Base-by-base conservation (phyloP, 2,888 invertebrate species). In the Chydorus sphaericus region DNA sequence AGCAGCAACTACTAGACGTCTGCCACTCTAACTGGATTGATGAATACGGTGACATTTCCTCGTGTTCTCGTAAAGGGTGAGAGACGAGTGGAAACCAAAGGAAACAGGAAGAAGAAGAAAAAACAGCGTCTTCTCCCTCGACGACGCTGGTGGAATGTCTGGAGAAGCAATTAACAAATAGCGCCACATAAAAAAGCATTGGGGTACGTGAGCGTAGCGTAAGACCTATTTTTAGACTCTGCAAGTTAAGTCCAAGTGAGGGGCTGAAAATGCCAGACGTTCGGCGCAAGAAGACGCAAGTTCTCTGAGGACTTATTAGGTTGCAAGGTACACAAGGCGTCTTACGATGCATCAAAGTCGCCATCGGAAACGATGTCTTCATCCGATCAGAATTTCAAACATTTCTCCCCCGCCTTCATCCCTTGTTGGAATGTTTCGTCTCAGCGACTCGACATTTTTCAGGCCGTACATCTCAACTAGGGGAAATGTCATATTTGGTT, bases 341-440 rank as follows among this genome's bases (percentile, higher is more conserved):
- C n/a, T 44, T 14, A 14, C 44, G 44, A 44, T 44, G 26, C 44
- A 44, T 44, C 44, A 44, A 44, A 44, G 44, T 44, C 44, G 44
- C 44, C 14, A 44, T 44, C 44, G 33, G 14, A n/a, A 23, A 26
- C 26, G 28, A 26, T 28, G 28, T 28, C 23, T 23, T 14, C 10
- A 44, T 26, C 26, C 20, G 44, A 44, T 44, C 44, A 44, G 44
- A 44, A 44, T 44, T 44, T 26, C 26, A 44, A 16, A 8, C 20
- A 44, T 44, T 44, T 28, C 44, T 16, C n/a, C n/a, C n/a, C n/a
- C n/a, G n/a, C n/a, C n/a, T n/a, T n/a, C n/a, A n/a, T n/a, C n/a
- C n/a, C n/a, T n/a, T n/a, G n/a, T n/a, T n/a, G n/a, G n/a, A n/a
- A n/a, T n/a, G n/a, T n/a, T n/a, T n/a, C n/a, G n/a, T n/a, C n/a